Percentiles rank a stretch among this genome's conserved stretches.
phyloP scores from a whole-genome alignment of 2,113 vertebrate genomes.

The Podocnemis expansa region DNA sequence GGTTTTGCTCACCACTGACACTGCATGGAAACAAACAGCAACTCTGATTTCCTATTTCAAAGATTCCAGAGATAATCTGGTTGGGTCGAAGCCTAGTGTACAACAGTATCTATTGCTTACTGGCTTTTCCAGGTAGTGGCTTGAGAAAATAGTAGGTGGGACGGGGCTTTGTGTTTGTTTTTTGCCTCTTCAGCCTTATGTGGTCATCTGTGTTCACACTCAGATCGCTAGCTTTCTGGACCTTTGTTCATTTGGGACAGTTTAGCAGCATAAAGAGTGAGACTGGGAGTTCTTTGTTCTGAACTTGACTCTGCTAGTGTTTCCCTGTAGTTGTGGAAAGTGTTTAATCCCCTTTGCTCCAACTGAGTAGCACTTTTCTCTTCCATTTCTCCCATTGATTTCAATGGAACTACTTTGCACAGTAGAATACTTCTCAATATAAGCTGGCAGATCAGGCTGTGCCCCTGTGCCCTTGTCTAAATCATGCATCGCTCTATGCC shows the following conservation, averaged over 20 bases:
- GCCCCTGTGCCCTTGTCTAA: not conserved
- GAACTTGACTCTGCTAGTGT: not conserved
- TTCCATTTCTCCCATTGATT: not conserved
- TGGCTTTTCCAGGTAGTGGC: not conserved
- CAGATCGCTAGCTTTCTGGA: not conserved
- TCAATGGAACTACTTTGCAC: not conserved
- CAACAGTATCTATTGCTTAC: not conserved
- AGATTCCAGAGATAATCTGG: slow-evolving; percentile 43
- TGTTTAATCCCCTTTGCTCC: not conserved
- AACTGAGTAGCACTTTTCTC: not conserved
- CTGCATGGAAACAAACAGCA: slow-evolving; percentile 25
- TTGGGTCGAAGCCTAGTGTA: slow-evolving; percentile 5
- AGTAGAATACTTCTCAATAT: not conserved
- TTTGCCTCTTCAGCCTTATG: no score
- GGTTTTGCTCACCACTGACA: slow-evolving; percentile 52
- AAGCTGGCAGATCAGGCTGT: not conserved
- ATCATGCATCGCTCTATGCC: not conserved
- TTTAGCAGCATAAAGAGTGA: not conserved
- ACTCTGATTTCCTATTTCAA: slow-evolving; percentile 44
- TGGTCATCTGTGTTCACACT: not conserved
- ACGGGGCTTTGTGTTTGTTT: not conserved
- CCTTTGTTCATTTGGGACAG: not conserved
- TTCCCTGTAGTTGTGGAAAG: not conserved
- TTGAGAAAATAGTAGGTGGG: not conserved
- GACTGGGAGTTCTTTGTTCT: not conserved